Base-by-base conservation (phyloP, 2,797 vertebrate species). In the Streptopelia turtur region DNA sequence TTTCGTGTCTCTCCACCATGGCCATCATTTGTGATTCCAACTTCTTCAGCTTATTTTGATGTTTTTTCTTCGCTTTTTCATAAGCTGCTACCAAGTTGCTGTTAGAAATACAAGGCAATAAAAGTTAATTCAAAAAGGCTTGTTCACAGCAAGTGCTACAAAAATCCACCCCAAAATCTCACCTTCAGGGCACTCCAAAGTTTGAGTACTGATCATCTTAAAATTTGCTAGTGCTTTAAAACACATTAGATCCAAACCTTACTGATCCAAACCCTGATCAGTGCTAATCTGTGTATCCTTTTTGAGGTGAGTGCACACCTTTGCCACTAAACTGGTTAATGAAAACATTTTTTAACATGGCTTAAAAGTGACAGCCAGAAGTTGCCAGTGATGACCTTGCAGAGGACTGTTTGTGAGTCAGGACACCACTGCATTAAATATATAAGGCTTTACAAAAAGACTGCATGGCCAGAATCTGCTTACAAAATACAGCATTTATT, bases 21-120 rank as follows among this genome's bases (percentile, higher is more conserved):
- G 98, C 98, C 98, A 99, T 98, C 98, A 99, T 99, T 97, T 99
- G 98, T 2, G 98, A 98, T 96, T 99, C 98, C 95, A 99, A 64
- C 97, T 99, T 99, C 97, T 99, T 99, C 96, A 99, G 96, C 87
- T 98, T 99, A 90, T 98, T 99, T 91, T 99, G 98, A 93, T 99
- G 98, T 75, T 99, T 99, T 95, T 98, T 99, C 98, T 99, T 99
- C 41, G 98, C 98, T 92, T 99, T 99, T 96, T 99, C 98, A 66
- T 99, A 99, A 47, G 98, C 98, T n/a, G 98, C 98, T 91, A 99
- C 98, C 93, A 99, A 97, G 89, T 99, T 99, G 97, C 98, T 99
- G 94, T 87, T 59, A 76, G 78, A 89, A 92, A 96, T 9, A 89
- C 37, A 94, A 53, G 76, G 50, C 55, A 85, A 83, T 3, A 37